Evolutionary conservation across 2,888 invertebrate genomes (phyloP).

Genomic region (Pecten maximus): DNA sequence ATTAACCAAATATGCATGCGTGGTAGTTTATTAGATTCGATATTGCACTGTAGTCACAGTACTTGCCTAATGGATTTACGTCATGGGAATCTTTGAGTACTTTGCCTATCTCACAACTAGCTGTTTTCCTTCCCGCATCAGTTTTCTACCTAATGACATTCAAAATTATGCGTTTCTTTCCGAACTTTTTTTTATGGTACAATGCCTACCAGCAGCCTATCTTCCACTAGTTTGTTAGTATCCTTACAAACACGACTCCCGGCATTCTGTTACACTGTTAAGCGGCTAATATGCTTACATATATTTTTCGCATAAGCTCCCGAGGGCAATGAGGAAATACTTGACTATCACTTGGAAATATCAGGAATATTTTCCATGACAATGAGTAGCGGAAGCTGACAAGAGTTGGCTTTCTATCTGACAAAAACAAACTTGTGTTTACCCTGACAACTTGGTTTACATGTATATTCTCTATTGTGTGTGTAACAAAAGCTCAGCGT

Average conservation of each 20-base stretch:
- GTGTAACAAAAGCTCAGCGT: background rate
- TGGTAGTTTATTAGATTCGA: too few species aligned
- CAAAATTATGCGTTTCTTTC: background rate
- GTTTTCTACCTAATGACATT: background rate
- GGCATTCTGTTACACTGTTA: background rate
- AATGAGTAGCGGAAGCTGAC: background rate
- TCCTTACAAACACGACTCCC: background rate
- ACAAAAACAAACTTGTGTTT: constrained; percentile 9
- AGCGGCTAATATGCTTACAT: background rate
- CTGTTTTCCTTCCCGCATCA: too few species aligned
- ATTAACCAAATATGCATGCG: too few species aligned
- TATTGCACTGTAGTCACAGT: too few species aligned
- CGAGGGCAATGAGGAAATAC: constrained; percentile 19
- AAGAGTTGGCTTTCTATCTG: background rate
- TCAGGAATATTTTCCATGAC: constrained; percentile 12
- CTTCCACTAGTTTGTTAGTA: background rate
- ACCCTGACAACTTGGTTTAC: background rate
- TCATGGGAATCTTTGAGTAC: too few species aligned
- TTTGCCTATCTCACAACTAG: too few species aligned
- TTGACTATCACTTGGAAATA: background rate
- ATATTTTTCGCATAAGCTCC: background rate
- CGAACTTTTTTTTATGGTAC: background rate
- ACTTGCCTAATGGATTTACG: too few species aligned
- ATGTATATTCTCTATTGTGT: constrained; percentile 2
- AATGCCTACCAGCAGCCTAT: background rate